These are phyloP conservation scores for Chironomus tentans DNA, from an alignment of 2,888 invertebrate species.

Conservation along the genomic window DNA sequence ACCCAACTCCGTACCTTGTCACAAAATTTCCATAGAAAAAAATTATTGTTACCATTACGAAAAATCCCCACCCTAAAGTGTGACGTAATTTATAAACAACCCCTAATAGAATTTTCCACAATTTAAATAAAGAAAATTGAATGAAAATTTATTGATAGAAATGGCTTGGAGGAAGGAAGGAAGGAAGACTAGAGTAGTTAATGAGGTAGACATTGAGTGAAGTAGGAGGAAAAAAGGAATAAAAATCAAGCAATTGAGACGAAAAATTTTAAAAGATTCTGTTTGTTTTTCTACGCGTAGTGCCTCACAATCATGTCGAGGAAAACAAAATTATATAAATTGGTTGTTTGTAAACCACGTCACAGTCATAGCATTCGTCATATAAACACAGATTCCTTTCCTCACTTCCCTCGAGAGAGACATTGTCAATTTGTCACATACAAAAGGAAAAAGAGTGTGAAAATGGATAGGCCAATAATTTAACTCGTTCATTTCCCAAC, in stretches of 20 bases:
- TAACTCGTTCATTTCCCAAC: not conserved
- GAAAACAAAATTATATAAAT: constrained; percentile 15
- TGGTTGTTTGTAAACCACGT: not conserved
- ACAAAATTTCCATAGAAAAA: no score
- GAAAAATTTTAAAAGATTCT: not conserved
- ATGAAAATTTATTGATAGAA: not conserved
- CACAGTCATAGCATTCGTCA: not conserved
- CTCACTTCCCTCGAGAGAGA: not conserved
- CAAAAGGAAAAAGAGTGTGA: not conserved
- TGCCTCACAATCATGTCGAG: constrained; percentile 6
- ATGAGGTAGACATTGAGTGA: constrained; percentile 8
- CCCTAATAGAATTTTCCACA: not conserved
- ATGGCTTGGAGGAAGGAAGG: not conserved
- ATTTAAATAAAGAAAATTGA: no score
- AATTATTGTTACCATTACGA: no score
- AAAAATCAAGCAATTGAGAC: not conserved
- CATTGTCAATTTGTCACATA: not conserved
- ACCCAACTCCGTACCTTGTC: no score
- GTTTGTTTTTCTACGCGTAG: not conserved
- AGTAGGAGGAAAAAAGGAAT: not conserved
- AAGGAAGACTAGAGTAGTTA: constrained; percentile 2
- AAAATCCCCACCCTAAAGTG: no score
- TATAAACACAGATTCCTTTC: not conserved
- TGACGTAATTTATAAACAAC: no score
- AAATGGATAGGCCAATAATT: not conserved